Evolutionary conservation across 2,113 vertebrate genomes (phyloP).

Genomic region (Crotalus viridis): DNA sequence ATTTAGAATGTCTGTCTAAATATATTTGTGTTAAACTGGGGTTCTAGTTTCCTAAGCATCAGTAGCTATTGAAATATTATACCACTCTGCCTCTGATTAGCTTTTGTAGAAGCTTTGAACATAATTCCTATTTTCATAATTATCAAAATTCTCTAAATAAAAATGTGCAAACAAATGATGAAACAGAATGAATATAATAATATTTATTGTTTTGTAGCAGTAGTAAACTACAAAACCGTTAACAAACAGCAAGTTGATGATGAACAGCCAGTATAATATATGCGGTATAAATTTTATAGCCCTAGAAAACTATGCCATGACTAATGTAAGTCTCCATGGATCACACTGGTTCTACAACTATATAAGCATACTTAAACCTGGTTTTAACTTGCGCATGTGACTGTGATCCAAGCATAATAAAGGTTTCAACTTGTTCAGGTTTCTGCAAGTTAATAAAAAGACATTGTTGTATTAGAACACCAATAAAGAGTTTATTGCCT

Average conservation of each 20-base stretch:
- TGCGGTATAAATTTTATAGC: background rate
- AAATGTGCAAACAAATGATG: background rate
- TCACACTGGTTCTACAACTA: background rate
- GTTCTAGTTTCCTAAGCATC: background rate
- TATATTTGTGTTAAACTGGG: background rate
- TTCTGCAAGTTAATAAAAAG: background rate
- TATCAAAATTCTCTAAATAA: background rate
- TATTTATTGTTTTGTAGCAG: background rate
- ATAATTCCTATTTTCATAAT: background rate
- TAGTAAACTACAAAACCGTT: background rate
- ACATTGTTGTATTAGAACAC: background rate
- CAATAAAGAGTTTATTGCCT: background rate
- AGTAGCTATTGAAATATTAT: background rate
- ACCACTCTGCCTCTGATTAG: background rate
- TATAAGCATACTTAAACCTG: background rate
- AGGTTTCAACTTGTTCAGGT: background rate
- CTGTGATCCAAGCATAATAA: background rate
- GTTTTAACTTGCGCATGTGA: background rate
- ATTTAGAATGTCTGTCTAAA: background rate
- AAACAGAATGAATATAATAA: background rate
- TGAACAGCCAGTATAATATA: background rate
- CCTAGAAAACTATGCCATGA: background rate
- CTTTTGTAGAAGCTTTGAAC: background rate
- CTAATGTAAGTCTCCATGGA: background rate
- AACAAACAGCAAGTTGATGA: background rate